phyloP scores from a whole-genome alignment of 2,797 vertebrate genomes.

The Diplodus puntazzo region DNA sequence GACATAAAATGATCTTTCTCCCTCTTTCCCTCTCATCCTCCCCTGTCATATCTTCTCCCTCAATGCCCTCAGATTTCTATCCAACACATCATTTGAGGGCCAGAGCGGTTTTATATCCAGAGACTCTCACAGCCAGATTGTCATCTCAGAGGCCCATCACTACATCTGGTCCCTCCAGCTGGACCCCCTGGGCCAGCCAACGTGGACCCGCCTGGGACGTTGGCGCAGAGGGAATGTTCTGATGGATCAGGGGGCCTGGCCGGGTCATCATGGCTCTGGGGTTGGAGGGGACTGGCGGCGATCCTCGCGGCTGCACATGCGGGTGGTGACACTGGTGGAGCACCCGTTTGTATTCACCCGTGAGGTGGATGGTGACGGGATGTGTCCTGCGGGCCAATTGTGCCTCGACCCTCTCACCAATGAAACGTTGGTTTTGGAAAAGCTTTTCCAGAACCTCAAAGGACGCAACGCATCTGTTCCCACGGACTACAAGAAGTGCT shows the following conservation, averaged over 20 bases:
- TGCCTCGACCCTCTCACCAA: slow-evolving; percentile 96
- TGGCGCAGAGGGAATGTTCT: slow-evolving; percentile 92
- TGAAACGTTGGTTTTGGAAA: slow-evolving; percentile 87
- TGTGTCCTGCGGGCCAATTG: slow-evolving; percentile 94
- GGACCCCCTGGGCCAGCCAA: slow-evolving; percentile 94
- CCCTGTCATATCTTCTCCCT: not conserved
- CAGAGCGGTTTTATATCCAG: slow-evolving; percentile 92
- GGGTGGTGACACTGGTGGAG: slow-evolving; percentile 96
- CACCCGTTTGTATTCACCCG: slow-evolving; percentile 98
- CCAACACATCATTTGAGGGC: slow-evolving; percentile 94
- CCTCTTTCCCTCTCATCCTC: not conserved
- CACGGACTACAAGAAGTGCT: slow-evolving; percentile 93
- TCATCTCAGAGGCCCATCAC: slow-evolving; percentile 94
- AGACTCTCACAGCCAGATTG: slow-evolving; percentile 82
- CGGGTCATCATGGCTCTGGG: slow-evolving; percentile 86
- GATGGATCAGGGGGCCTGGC: slow-evolving; percentile 95
- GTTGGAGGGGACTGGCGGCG: slow-evolving; percentile 85
- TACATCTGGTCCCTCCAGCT: slow-evolving; percentile 99
- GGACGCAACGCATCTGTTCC: slow-evolving; percentile 90
- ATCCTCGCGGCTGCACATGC: slow-evolving; percentile 88
- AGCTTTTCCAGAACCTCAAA: slow-evolving; percentile 90
- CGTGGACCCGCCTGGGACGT: slow-evolving; percentile 95
- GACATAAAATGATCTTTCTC: not conserved
- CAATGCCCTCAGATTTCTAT: slow-evolving; percentile 90
- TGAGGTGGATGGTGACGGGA: slow-evolving; percentile 94